These are phyloP conservation scores for Zaprionus bogoriensis DNA, from an alignment of 2,888 invertebrate genomes.

Conservation along the genomic window DNA sequence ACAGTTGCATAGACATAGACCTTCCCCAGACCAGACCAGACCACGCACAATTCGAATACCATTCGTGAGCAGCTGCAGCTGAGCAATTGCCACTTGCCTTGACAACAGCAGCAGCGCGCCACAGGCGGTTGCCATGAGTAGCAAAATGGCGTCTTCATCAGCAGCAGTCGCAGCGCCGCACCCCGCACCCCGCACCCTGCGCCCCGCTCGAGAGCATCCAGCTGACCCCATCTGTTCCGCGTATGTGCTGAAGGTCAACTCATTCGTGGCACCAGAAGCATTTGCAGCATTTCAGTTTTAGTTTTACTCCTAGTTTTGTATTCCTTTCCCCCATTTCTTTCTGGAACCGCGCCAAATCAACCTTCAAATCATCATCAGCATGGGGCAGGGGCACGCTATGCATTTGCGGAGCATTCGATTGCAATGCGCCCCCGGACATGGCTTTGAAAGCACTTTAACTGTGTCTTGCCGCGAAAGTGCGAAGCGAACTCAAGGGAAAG, in stretches of 20 bases:
- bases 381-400: no score
- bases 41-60: not conserved
- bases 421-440: not conserved
- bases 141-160: constrained; percentile 30
- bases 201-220: no score
- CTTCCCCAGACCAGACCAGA: not conserved
- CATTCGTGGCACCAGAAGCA: constrained; percentile 10
- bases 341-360: constrained; percentile 21
- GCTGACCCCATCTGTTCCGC: no score
- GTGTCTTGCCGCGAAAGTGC: no score
- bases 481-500: not conserved
- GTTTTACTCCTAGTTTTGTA: not conserved
- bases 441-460: no score
- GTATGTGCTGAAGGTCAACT: constrained; percentile 22
- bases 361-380: no score
- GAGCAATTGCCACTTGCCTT: constrained; percentile 18
- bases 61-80: constrained; percentile 5
- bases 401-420: not conserved
- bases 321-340: not conserved
- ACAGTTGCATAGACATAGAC: not conserved
- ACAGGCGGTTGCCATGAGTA: constrained; percentile 13
- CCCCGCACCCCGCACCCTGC: constrained; percentile 2
- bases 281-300: constrained; percentile 5
- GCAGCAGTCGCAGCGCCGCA: constrained; percentile 1
- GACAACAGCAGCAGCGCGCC: constrained; percentile 8